These are phyloP conservation scores for Hoplodrina blanda DNA, from an alignment of 2,888 invertebrate species.

Conservation along the genomic window DNA sequence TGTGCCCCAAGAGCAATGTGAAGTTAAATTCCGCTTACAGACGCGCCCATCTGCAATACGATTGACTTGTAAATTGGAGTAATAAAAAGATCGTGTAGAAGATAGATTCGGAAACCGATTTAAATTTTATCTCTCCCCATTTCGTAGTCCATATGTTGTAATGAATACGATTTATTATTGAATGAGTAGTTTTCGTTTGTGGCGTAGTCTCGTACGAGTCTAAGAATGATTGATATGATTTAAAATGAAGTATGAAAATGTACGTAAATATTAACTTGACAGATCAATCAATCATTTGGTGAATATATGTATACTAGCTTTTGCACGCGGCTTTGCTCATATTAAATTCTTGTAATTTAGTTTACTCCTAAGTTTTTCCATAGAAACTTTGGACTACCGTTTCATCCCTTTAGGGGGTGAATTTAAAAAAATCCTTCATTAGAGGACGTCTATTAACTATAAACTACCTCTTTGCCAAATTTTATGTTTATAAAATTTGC, in stretches of 20 bases:
- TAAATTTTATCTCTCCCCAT: constrained; percentile 19
- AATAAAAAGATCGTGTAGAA: constrained; percentile 24
- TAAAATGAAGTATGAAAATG: constrained; percentile 2
- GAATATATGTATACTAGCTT: too few species aligned
- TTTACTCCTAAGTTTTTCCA: too few species aligned
- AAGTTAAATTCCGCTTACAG: constrained; percentile 5
- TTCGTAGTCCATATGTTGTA: constrained; percentile 6
- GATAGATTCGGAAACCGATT: constrained; percentile 36
- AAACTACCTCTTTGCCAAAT: too few species aligned
- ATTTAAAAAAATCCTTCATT: too few species aligned
- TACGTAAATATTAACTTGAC: constrained; percentile 12
- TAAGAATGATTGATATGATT: constrained; percentile 27
- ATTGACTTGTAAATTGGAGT: constrained; percentile 50
- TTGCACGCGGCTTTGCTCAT: too few species aligned
- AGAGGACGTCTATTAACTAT: too few species aligned
- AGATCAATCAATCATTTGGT: background rate
- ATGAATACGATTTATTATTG: background rate
- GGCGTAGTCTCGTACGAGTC: background rate
- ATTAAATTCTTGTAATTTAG: too few species aligned
- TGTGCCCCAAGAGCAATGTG: constrained; percentile 13
- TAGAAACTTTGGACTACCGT: too few species aligned
- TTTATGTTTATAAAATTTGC: too few species aligned
- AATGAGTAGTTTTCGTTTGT: constrained; percentile 18
- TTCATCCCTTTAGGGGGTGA: too few species aligned
- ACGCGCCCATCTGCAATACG: constrained; percentile 9